Base-by-base conservation (phyloP, 2,797 vertebrate genomes). In the Astyanax mexicanus region DNA sequence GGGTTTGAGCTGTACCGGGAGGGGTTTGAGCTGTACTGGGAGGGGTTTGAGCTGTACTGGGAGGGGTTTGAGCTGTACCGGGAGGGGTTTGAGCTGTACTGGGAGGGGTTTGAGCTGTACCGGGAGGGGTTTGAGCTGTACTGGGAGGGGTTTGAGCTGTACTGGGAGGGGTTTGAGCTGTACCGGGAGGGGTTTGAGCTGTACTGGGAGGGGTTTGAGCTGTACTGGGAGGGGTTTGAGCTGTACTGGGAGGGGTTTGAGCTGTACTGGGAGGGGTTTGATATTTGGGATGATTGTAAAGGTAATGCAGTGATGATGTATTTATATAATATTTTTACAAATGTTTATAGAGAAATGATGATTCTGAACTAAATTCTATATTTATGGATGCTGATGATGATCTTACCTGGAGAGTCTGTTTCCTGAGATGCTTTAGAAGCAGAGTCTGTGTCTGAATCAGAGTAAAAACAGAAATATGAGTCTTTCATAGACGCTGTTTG, bases 341-440 rank as follows among this genome's bases (percentile, higher is more conserved):
- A 38, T 38, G n/a, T n/a, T n/a, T n/a, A n/a, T n/a, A n/a, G n/a
- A n/a, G n/a, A n/a, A n/a, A 3, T 12, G 44, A 44, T 1, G 15
- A 44, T n/a, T n/a, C n/a, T n/a, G n/a, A 6, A 47, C 8, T 19
- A 10, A 25, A 27, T 13, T 29, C 51, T 11, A 13, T 3, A 27
- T 4, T 12, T 25, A 12, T 11, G 1, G 3, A 2, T 25, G 3
- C 25, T 29, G 17, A 32, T 54, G 11, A 12, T 68, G 38, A 15
- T n/a, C 51, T 71, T 72, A 83, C 78, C 81, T 72, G 68, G 7
- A 3, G 78, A 72, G 17, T 75, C 27, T 9, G 35, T 65, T 72
- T 80, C 78, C 35, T 52, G 61, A 17, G 71, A 83, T 27, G 64
- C 47, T 25, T n/a, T 32, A 6, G 47, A 51, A n/a, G 29, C 17